Evolutionary conservation across 2,113 vertebrate genomes (phyloP).

Genomic region (Sciurus niger): DNA sequence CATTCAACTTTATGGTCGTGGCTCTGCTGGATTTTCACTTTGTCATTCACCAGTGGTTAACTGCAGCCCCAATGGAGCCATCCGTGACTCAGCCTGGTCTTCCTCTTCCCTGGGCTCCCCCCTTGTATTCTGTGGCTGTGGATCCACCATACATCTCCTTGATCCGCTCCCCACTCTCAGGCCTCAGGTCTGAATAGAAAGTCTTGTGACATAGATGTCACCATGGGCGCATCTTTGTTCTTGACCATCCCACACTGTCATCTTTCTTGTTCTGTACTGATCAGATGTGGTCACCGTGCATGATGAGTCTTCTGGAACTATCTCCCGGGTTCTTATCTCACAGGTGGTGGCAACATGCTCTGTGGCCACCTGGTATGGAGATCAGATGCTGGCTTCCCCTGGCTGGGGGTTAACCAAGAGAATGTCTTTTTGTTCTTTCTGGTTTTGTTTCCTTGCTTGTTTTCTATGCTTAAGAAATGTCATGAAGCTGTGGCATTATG

Average conservation of each 20-base stretch:
- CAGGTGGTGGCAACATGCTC: not conserved
- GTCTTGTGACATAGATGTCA: not conserved
- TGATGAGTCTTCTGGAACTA: not conserved
- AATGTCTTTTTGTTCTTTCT: not conserved
- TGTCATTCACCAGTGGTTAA: no score
- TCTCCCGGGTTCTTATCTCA: not conserved
- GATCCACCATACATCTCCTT: not conserved
- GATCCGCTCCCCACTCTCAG: not conserved
- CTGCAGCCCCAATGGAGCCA: not conserved
- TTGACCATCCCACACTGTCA: not conserved
- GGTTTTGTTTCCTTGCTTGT: not conserved
- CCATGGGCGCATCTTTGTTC: not conserved
- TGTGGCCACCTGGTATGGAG: not conserved
- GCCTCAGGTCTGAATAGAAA: not conserved
- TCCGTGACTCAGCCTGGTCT: not conserved
- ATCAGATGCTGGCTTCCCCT: not conserved
- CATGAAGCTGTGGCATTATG: not conserved
- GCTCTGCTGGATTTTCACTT: not conserved
- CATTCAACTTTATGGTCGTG: not conserved
- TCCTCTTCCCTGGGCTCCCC: not conserved
- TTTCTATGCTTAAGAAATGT: slow-evolving; percentile 12
- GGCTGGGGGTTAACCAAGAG: not conserved
- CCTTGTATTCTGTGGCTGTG: not conserved
- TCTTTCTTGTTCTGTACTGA: not conserved
- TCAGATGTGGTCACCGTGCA: not conserved